Conservation (phyloP, 2,888 invertebrate species). For the Petrolisthes manimaculis region DNA sequence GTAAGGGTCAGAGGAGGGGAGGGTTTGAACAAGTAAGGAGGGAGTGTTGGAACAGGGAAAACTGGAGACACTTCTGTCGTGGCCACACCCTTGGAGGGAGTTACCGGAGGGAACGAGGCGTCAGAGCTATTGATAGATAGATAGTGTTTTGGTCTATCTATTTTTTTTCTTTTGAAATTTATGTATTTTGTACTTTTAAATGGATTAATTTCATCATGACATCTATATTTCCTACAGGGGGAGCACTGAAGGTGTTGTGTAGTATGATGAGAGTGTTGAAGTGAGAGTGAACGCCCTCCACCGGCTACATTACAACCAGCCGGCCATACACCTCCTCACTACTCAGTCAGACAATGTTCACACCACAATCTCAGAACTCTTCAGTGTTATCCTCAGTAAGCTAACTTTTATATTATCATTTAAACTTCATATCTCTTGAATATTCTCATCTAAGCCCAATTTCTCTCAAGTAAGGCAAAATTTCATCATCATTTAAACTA, state of each 20-base stretch:
- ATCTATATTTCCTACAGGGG: conserved; percentile 20
- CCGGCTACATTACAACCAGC: conserved; percentile 54
- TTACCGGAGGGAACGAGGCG: no score
- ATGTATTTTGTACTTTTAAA: neutral
- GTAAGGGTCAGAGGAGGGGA: no score
- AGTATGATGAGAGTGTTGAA: conserved; percentile 57
- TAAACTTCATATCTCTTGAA: no score
- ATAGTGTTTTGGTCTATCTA: neutral
- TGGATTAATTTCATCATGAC: neutral
- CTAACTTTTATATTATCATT: no score
- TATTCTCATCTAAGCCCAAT: no score
- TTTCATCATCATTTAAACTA: no score
- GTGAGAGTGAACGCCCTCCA: conserved; percentile 52
- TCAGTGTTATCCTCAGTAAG: conserved; percentile 52
- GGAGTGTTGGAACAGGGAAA: no score
- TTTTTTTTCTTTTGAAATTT: neutral
- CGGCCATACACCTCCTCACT: conserved; percentile 49
- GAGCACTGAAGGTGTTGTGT: conserved; percentile 27
- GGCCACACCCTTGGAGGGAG: no score
- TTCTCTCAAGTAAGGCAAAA: no score
- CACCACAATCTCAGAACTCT: conserved; percentile 52
- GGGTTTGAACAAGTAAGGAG: no score
- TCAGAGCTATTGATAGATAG: no score
- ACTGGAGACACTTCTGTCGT: no score
- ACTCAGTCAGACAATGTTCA: conserved; percentile 52